Percentiles rank a stretch among this genome's conserved stretches.
Conservation (phyloP, 2,888 invertebrate species). For the Limenitis camilla region DNA sequence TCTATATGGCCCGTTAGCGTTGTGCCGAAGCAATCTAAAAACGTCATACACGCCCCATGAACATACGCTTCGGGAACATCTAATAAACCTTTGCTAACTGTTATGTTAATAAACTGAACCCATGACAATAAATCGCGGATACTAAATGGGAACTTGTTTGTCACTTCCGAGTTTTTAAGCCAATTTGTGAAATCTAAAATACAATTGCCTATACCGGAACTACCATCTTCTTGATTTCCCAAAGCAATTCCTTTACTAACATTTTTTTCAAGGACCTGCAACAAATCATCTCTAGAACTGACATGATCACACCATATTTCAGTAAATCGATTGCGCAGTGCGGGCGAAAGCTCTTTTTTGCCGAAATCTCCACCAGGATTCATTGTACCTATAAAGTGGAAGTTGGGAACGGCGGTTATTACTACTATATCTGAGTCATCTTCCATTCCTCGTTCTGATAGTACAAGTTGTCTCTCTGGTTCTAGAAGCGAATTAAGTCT, state of each 20-base stretch:
- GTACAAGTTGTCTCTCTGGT: conserved; percentile 90
- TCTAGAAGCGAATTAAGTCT: conserved; percentile 96
- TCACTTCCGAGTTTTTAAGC: conserved; percentile 81
- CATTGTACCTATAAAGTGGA: conserved; percentile 98
- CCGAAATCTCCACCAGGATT: conserved; percentile 99
- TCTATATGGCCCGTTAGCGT: conserved; percentile 84
- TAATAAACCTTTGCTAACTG: conserved; percentile 56
- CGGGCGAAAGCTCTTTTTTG: conserved; percentile 98
- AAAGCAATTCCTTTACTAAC: conserved; percentile 73
- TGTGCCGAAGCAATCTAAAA: conserved; percentile 92
- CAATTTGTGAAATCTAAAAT: conserved; percentile 88
- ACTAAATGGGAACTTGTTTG: conserved; percentile 87
- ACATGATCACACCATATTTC: conserved; percentile 98
- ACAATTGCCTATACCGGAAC: conserved; percentile 76
- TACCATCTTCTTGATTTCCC: conserved; percentile 69
- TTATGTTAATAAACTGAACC: conserved; percentile 90
- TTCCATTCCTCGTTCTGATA: conserved; percentile 91
- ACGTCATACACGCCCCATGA: conserved; percentile 93
- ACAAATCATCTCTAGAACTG: conserved; percentile 81
- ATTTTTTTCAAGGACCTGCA: conserved; percentile 87
- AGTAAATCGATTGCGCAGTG: conserved; percentile 96
- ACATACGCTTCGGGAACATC: conserved; percentile 81
- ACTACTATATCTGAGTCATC: conserved; percentile 73
- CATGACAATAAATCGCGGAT: conserved; percentile 94
- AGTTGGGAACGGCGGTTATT: conserved; percentile 81